Percentiles rank a stretch among this genome's conserved stretches.
These are phyloP conservation scores for Masticophis lateralis DNA, from an alignment of 2,797 vertebrate genomes.

Conservation along the genomic window DNA sequence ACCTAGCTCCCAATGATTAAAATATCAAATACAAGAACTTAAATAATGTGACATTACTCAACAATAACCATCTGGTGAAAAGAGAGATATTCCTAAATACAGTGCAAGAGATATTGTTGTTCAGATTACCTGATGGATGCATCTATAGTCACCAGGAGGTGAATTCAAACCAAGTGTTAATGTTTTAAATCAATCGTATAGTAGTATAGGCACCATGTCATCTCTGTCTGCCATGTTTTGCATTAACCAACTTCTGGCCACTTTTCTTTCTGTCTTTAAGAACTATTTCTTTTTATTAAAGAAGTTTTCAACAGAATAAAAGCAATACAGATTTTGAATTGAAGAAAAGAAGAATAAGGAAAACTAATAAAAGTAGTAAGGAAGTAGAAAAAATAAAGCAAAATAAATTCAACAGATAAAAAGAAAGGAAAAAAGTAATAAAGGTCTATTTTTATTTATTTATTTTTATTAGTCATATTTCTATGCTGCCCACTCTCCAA, in stretches of 20 bases:
- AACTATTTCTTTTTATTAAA: neutral
- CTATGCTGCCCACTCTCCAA: too few relatives aligned
- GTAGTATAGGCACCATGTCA: neutral
- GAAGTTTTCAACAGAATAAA: neutral
- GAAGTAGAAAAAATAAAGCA: neutral
- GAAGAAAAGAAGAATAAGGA: neutral
- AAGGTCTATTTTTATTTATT: neutral
- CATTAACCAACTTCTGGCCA: neutral
- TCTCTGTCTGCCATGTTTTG: neutral
- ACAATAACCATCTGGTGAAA: neutral
- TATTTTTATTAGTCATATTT: too few relatives aligned
- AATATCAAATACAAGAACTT: neutral
- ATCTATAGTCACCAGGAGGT: neutral
- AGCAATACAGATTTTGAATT: neutral
- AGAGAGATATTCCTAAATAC: neutral
- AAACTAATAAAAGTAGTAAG: neutral
- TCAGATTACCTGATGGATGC: neutral
- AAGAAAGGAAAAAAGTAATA: neutral
- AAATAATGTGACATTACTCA: neutral
- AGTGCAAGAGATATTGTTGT: neutral
- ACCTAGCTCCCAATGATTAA: neutral
- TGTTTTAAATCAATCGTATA: neutral
- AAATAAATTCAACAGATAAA: neutral
- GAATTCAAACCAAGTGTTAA: neutral
- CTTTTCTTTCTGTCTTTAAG: neutral